Base-by-base conservation (phyloP, 2,113 vertebrate species). In the Cranoglanis bouderius region DNA sequence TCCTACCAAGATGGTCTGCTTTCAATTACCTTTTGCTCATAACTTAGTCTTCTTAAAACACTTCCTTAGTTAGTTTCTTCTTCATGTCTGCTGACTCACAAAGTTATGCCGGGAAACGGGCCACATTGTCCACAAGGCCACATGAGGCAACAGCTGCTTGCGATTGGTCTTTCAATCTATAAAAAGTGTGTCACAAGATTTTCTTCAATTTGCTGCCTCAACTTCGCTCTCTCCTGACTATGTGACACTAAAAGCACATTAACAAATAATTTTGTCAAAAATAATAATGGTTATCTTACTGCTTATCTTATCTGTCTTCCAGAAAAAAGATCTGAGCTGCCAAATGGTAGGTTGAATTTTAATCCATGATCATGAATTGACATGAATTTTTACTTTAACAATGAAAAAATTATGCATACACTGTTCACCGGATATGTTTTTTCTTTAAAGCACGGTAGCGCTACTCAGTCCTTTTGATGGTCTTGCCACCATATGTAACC, bases 251-350 rank as follows among this genome's bases (percentile, higher is more conserved):
- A 72, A 12, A 43, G 13, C n/a, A 6, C 3, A 32, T 32, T 3
- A 53, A 40, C 16, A 18, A 38, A 21, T 18, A 5, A 9, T 43
- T 55, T 61, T 26, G 2, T 13, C 38, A 13, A 75, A 8, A 24
- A 18, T 77, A 35, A 12, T 89, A 77, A 91, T 81, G 72, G 92
- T 84, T 86, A 75, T 93, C 85, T 92, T 70, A 86, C 93, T 94
- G n/a, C n/a, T n/a, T n/a, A n/a, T n/a, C n/a, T n/a, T n/a, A n/a
- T 95, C 93, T 95, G 93, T 95, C 94, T 95, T 94, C 92, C 96
- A 96, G 96, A 96, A 90, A 96, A 95, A 94, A 96, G 95, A 92
- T 94, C 95, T 19, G 96, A 95, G 67, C 93, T 94, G 90, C 85
- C 92, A 78, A 96, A 96, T 94, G 96, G 96, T 96, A 96, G 38